These are phyloP conservation scores for Apis dorsata DNA, from an alignment of 1,140 invertebrate genomes.

Conservation along the genomic window DNA sequence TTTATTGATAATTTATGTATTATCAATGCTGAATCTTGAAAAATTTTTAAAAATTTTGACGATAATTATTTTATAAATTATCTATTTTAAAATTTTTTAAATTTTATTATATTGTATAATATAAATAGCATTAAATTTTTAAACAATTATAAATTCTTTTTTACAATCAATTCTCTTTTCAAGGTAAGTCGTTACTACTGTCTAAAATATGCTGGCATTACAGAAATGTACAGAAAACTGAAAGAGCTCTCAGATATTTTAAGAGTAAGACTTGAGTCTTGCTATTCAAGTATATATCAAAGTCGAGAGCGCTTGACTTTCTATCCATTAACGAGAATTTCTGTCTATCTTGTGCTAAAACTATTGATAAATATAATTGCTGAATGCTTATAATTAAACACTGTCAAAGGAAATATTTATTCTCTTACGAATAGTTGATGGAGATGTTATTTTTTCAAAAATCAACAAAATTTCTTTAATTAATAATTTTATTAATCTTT, in stretches of 20 bases:
- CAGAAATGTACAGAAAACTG: not conserved
- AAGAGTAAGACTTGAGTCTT: not conserved
- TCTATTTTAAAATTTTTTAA: not conserved
- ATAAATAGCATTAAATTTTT: too few relatives aligned
- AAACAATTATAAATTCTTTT: too few relatives aligned
- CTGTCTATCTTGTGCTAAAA: slow-evolving; percentile 21
- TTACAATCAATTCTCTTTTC: too few relatives aligned
- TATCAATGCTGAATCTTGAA: not conserved
- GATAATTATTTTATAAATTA: not conserved
- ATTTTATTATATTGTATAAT: too few relatives aligned
- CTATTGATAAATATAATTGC: slow-evolving; percentile 17
- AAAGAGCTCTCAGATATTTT: not conserved
- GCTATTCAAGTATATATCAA: slow-evolving; percentile 28
- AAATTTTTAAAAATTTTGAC: not conserved
- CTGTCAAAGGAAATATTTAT: not conserved
- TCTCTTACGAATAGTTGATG: not conserved
- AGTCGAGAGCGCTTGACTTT: slow-evolving; percentile 41
- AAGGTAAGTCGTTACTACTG: not conserved
- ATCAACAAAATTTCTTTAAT: not conserved
- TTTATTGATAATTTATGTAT: not conserved
- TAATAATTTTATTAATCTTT: too few relatives aligned
- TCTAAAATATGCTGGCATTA: not conserved
- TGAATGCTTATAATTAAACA: not conserved
- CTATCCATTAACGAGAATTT: slow-evolving; percentile 55
- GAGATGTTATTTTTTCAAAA: not conserved